Evolutionary conservation across 2,888 invertebrate genomes (phyloP).

Genomic region (Tipula helvola): DNA sequence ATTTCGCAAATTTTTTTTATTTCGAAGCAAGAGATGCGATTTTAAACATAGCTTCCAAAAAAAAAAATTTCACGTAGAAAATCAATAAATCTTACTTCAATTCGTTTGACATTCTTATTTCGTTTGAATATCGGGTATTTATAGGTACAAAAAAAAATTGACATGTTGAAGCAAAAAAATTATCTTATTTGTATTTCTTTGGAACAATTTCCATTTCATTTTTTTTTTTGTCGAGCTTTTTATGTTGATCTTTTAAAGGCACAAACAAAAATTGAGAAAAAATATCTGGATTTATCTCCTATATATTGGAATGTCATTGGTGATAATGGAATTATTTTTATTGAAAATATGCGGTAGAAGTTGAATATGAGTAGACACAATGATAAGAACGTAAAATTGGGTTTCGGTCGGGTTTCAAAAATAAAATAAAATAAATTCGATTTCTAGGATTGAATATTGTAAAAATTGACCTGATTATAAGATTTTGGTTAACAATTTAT

Average conservation of each 20-base stretch:
- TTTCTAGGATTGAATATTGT: no score
- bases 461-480: no score
- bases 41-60: background rate
- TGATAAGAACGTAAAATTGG: background rate
- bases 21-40: background rate
- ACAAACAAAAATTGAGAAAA: background rate
- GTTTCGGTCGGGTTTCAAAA: no score
- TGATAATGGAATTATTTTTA: background rate
- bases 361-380: background rate
- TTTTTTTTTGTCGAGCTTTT: background rate
- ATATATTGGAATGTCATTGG: background rate
- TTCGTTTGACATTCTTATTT: background rate
- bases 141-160: background rate
- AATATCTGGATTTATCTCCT: background rate
- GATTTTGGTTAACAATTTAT: no score
- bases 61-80: background rate
- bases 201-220: background rate
- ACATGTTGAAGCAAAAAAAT: background rate
- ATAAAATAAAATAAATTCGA: no score
- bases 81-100: background rate
- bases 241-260: background rate
- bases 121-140: background rate
- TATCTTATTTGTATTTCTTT: background rate
- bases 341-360: background rate
- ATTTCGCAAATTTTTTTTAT: background rate